Evolutionary conservation across 64 coral and sea anemone genomes (phyloP), one percentile per base, ranked within the genome.

Genomic region (Exaiptasia diaphana): DNA sequence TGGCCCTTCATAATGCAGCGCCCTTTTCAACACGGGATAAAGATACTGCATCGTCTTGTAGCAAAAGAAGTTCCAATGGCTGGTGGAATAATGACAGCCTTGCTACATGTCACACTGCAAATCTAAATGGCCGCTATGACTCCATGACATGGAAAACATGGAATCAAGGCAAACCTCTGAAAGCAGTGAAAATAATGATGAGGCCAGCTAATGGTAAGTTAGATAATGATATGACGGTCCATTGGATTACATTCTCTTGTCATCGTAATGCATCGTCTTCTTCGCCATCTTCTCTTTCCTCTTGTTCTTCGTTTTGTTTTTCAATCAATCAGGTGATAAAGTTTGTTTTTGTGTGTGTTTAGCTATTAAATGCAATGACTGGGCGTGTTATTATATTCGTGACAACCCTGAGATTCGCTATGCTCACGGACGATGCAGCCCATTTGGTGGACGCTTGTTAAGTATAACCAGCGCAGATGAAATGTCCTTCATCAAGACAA

Each of bases 11-110:
- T 5, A 36, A 65, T 65, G 61, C 14, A 18, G 9, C 22, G 14
- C 61, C 61, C 3, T 65, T 65, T 33, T 65, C 61, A 35, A 65
- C 61, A 65, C 38, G 61, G 61, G 61, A 65, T 20, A 65, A 35
- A 10, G 61, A 65, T 33, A 65, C 61, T 10, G 12, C 4, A 35
- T 65, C 26, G 61, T 17, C 61, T 13, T 65, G 61, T 24, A 65
- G 61, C 17, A 65, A 38, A 0, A 37, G 21, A 5, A 65, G 0
- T 3, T 4, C 18, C 13, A 65, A 35, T 37, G 61, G 61, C 3
- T 65, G 61, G 61, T 65, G 61, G 61, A 65, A 35, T 8, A 38
- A 38, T 2, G 61, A 35, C 12, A 37, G 14, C 38, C 12, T 15
- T 4, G 38, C 1, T 4, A 18, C 3, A 4, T 65, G 61, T 24